phyloP scores from a whole-genome alignment of 2,113 vertebrate genomes.

The Myotis lucifugus region DNA sequence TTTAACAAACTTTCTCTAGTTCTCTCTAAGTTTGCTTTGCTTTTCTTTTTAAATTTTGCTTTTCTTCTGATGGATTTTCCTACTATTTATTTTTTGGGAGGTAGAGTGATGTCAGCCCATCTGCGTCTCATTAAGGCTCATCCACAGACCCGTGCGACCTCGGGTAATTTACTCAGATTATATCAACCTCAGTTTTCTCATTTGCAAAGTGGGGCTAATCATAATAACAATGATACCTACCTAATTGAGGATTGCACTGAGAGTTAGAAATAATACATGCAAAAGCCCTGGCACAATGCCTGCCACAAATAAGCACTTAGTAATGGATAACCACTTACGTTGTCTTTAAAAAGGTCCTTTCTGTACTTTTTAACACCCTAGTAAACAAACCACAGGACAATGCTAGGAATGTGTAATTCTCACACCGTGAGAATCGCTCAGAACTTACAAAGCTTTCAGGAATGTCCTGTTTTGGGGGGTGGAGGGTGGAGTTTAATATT shows the following conservation, averaged over 20 bases:
- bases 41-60: background rate
- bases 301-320: background rate
- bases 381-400: background rate
- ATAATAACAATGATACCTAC: background rate
- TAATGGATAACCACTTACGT: background rate
- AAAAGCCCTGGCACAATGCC: background rate
- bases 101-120: background rate
- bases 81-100: background rate
- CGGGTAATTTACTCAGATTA: background rate
- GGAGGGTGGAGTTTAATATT: background rate
- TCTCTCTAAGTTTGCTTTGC: background rate
- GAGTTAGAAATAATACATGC: background rate
- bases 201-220: background rate
- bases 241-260: background rate
- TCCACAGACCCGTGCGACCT: background rate
- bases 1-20: background rate
- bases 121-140: background rate
- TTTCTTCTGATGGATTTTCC: background rate
- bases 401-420: background rate
- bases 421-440: background rate
- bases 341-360: background rate
- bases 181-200: background rate
- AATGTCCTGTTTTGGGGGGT: background rate
- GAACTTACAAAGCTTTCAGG: background rate
- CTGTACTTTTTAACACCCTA: background rate